Percentiles rank a stretch among this genome's conserved stretches.
These are phyloP conservation scores for Tylochromis polylepis DNA, from an alignment of 2,113 vertebrate species.

Conservation along the genomic window DNA sequence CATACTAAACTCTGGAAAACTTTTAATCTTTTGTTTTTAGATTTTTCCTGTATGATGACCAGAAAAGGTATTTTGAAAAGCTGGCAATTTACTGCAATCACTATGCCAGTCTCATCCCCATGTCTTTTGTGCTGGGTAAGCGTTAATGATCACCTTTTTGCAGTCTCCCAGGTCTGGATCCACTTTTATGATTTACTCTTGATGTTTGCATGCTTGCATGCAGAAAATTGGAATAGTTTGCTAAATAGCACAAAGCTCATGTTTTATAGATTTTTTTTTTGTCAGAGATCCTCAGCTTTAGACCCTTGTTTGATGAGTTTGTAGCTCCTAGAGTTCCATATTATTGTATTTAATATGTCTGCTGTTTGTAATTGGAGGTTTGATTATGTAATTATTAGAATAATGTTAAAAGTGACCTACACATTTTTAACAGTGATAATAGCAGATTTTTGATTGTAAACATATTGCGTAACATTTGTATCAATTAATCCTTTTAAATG, in stretches of 20 bases:
- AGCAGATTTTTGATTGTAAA: not conserved
- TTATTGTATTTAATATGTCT: not conserved
- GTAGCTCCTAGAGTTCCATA: not conserved
- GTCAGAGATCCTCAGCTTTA: not conserved
- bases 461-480: not conserved
- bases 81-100: constrained; percentile 90
- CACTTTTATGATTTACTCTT: not conserved
- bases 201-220: not conserved
- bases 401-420: not conserved
- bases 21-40: constrained; percentile 30
- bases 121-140: constrained; percentile 90
- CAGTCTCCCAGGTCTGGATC: not conserved
- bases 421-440: not conserved
- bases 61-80: constrained; percentile 88
- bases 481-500: too few species aligned
- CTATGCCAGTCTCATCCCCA: constrained; percentile 88
- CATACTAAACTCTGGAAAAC: not conserved
- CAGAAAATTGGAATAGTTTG: not conserved
- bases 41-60: constrained; percentile 76
- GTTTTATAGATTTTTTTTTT: not conserved
- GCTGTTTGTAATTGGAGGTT: not conserved
- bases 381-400: not conserved
- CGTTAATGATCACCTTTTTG: not conserved
- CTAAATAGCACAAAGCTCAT: not conserved
- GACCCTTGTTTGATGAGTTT: not conserved